These are phyloP conservation scores for Gadus macrocephalus DNA, from an alignment of 2,113 vertebrate genomes.

Conservation along the genomic window DNA sequence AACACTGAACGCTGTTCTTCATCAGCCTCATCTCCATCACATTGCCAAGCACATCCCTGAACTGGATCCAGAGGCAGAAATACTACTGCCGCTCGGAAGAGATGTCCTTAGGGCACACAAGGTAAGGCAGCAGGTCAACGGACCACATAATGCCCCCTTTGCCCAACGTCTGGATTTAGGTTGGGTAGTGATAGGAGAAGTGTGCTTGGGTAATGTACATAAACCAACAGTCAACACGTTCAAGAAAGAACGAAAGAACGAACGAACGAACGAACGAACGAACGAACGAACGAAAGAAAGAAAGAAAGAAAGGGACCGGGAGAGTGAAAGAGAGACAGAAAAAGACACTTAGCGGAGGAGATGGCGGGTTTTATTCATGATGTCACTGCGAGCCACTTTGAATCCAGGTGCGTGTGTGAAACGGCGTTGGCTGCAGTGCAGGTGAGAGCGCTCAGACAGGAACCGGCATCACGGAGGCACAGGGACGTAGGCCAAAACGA, in stretches of 20 bases:
- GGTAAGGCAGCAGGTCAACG: constrained; percentile 1
- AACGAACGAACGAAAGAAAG: no score
- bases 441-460: no score
- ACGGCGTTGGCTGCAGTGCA: no score
- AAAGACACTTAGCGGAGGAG: no score
- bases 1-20: constrained; percentile 1
- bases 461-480: no score
- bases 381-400: no score
- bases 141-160: constrained; percentile 1
- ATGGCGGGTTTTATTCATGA: no score
- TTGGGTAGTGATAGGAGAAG: background rate
- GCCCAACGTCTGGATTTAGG: background rate
- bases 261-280: no score
- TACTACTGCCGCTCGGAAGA: background rate
- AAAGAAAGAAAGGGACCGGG: no score
- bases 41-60: constrained; percentile 8
- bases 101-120: background rate
- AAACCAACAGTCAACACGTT: background rate
- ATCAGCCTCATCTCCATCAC: background rate
- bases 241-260: background rate
- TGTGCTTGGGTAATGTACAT: background rate
- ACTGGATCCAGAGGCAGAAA: constrained; percentile 11
- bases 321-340: background rate
- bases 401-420: no score
- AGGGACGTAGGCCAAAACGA: no score